These are phyloP conservation scores for Pseudochaenichthys georgianus DNA, from an alignment of 2,797 vertebrate genomes.

Conservation along the genomic window DNA sequence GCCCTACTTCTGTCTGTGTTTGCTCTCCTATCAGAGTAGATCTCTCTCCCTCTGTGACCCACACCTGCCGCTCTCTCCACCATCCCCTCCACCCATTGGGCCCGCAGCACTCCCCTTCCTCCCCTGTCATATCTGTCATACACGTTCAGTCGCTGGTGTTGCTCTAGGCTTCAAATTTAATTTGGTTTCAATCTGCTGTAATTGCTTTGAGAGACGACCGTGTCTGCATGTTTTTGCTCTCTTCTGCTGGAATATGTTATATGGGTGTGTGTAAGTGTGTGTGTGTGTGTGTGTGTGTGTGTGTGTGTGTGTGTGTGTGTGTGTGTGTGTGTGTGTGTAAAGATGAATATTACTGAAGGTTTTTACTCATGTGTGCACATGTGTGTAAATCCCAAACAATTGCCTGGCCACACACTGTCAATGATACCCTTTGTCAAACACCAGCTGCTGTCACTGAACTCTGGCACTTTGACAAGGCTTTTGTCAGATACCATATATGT, in stretches of 20 bases:
- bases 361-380: conserved; percentile 49
- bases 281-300: conserved; percentile 2
- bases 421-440: conserved; percentile 76
- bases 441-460: conserved; percentile 65
- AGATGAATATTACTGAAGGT: conserved; percentile 50
- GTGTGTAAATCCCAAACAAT: conserved; percentile 66
- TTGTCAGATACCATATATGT: conserved; percentile 57
- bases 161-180: conserved; percentile 88
- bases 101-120: conserved; percentile 58
- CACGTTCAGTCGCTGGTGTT: conserved; percentile 75
- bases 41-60: conserved; percentile 60
- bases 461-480: conserved; percentile 65
- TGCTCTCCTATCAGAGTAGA: conserved; percentile 70
- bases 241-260: conserved; percentile 61
- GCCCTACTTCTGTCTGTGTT: conserved; percentile 51
- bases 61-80: conserved; percentile 66
- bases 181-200: conserved; percentile 88
- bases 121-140: conserved; percentile 81
- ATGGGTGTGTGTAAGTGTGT: conserved; percentile 19
- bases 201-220: conserved; percentile 85
- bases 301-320: conserved; percentile 28
- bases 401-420: conserved; percentile 67
- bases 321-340: conserved; percentile 10
- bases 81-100: conserved; percentile 61
- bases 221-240: conserved; percentile 79